A percentile compares a stretch with the other conserved stretches of the same genome.
Evolutionary conservation across 2,797 vertebrate genomes (phyloP).

Genomic region (Hafferia zeledoni): DNA sequence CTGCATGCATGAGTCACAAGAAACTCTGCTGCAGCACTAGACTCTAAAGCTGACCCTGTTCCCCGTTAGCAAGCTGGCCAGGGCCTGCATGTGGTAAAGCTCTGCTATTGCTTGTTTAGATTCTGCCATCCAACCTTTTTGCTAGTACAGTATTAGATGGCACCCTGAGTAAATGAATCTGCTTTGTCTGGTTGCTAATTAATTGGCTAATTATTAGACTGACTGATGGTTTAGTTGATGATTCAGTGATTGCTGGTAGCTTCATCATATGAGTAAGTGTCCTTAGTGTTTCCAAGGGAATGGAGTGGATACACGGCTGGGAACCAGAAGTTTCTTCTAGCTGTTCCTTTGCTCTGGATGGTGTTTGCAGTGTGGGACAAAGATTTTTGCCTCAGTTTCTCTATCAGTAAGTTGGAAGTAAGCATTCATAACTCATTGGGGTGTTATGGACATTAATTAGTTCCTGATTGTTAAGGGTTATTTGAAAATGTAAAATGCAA

Average conservation of each 20-base stretch:
- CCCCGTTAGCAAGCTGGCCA: neutral
- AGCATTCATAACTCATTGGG: neutral
- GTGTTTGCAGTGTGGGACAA: neutral
- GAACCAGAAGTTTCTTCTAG: neutral
- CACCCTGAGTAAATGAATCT: constrained; percentile 29
- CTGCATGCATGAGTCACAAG: neutral
- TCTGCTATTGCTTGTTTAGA: neutral
- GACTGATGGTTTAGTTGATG: constrained; percentile 62
- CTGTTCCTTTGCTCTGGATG: neutral
- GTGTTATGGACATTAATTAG: neutral
- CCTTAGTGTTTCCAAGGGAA: neutral
- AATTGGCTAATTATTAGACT: constrained; percentile 62
- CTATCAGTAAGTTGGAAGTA: neutral
- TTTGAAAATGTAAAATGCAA: constrained; percentile 40
- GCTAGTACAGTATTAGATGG: neutral
- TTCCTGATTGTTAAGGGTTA: constrained; percentile 9
- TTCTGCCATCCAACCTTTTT: neutral
- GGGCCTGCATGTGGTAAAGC: accelerated
- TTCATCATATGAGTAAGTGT: constrained; percentile 24
- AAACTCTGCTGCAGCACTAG: neutral
- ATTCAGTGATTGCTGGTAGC: constrained; percentile 28
- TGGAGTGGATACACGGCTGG: neutral
- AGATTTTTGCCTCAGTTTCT: constrained; percentile 49
- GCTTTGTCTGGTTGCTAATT: constrained; percentile 55
- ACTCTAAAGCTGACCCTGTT: neutral